Evolutionary conservation across 1,140 invertebrate species (phyloP), one percentile per base, ranked within the genome.

Genomic region (Ostrea edulis): DNA sequence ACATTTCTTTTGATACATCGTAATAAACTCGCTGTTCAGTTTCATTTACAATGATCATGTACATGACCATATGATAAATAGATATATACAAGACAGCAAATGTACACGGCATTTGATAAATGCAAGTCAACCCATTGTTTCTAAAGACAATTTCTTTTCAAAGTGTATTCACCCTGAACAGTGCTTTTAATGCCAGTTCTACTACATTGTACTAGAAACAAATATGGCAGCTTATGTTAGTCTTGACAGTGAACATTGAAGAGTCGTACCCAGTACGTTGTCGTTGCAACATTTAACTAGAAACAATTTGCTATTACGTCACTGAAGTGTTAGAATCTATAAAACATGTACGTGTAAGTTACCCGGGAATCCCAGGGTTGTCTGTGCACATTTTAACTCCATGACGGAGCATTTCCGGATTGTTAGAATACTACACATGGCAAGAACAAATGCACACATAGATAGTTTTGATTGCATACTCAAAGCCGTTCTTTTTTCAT

Each of bases 391-490:
- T 12, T 35, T 77, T 25, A 25, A 77, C 68, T 77, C 68, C 68
- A 14, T 77, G 12, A 29, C 68, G 68, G 68, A 77, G 68, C 68
- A 25, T 77, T 77, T 77, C 68, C 68, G 68, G 68, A 44, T 29
- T 77, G 68, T 77, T 77, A 77, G 68, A 35, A 77, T 29, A 77
- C 68, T 29, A 77, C 8, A 77, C 14, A 77, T 77, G 68, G 68
- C 68, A 77, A 77, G 68, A 77, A 77, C 25, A 77, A 29, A 14
- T 77, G 68, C 25, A 77, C 29, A 77, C 29, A 77, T 35, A 35
- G 65, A 71, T 25, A 25, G 14, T 77, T 77, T 77, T 77, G 68
- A 77, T 77, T 77, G 68, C 68, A 77, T 77, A 77, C 68, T 77
- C 68, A 29, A 35, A 77, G 68, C 68, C 68, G 11, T 29, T 62